Evolutionary conservation across 2,888 invertebrate genomes (phyloP).

Genomic region (Willowsia nigromaculata): DNA sequence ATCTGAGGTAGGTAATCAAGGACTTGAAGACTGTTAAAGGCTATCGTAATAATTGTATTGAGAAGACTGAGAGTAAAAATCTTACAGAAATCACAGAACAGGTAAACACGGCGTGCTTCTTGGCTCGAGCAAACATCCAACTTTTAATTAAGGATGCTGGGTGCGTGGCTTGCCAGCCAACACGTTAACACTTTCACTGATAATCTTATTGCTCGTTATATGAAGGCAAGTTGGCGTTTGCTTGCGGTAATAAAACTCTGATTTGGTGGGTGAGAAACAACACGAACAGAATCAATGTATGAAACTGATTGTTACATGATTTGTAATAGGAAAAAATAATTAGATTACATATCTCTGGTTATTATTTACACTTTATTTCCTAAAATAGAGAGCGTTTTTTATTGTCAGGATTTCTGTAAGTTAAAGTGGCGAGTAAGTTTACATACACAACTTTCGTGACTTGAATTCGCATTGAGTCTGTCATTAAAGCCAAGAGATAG

Average conservation of each 20-base stretch:
- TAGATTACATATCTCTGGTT: background rate
- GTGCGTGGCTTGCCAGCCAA: constrained; percentile 48
- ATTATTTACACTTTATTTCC: background rate
- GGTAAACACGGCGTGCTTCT: background rate
- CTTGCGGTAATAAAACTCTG: background rate
- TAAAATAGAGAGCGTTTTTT: background rate
- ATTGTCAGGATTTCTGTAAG: background rate
- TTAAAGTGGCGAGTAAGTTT: background rate
- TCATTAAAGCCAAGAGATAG: background rate
- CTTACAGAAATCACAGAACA: background rate
- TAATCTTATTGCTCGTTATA: constrained; percentile 10
- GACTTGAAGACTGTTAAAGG: background rate
- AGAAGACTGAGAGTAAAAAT: background rate
- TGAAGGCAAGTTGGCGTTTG: background rate
- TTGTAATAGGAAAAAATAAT: constrained; percentile 17
- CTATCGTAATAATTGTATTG: background rate
- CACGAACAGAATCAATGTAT: background rate
- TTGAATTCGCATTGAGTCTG: background rate
- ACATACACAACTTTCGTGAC: background rate
- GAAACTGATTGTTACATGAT: background rate
- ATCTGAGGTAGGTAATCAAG: background rate
- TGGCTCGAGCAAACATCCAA: background rate
- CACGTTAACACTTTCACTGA: constrained; percentile 66
- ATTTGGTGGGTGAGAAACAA: background rate
- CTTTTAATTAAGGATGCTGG: constrained; percentile 41